A percentile compares a stretch with the other conserved stretches of the same genome.
Evolutionary conservation across 2,888 invertebrate genomes (phyloP).

Genomic region (Anthophora plumipes): DNA sequence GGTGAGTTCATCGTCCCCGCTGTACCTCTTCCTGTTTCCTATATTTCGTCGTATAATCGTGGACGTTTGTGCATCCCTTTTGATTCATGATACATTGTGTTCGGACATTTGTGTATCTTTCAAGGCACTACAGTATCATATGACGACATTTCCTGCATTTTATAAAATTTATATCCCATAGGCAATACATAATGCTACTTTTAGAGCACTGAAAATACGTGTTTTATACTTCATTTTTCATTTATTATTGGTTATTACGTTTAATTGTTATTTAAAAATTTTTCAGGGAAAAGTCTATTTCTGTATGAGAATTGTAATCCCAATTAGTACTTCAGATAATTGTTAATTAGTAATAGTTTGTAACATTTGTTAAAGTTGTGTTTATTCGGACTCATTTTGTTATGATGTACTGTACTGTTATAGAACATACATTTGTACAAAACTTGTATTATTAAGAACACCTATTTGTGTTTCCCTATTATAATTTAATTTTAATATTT

Average conservation of each 20-base stretch:
- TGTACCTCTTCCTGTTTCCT: conserved; percentile 54
- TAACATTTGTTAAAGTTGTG: not conserved
- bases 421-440: conserved; percentile 14
- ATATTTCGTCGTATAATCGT: conserved; percentile 58
- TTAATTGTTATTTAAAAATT: conserved; percentile 33
- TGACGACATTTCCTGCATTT: conserved; percentile 43
- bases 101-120: conserved; percentile 58
- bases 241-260: conserved; percentile 30
- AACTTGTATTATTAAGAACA: conserved; percentile 15
- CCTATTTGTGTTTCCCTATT: conserved; percentile 30
- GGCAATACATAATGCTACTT: conserved; percentile 15
- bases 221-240: conserved; percentile 30
- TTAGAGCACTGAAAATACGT: conserved; percentile 2
- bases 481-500: conserved; percentile 22
- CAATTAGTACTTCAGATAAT: not conserved
- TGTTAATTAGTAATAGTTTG: not conserved
- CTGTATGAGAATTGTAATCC: conserved; percentile 13
- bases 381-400: conserved; percentile 10
- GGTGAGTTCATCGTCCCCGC: conserved; percentile 86
- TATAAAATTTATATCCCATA: conserved; percentile 26
- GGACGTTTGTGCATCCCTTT: conserved; percentile 62
- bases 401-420: not conserved
- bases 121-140: conserved; percentile 40
- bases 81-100: conserved; percentile 43
- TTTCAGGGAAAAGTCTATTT: conserved; percentile 35